Evolutionary conservation across 1,140 invertebrate genomes (phyloP).

Genomic region (Sitophilus oryzae): DNA sequence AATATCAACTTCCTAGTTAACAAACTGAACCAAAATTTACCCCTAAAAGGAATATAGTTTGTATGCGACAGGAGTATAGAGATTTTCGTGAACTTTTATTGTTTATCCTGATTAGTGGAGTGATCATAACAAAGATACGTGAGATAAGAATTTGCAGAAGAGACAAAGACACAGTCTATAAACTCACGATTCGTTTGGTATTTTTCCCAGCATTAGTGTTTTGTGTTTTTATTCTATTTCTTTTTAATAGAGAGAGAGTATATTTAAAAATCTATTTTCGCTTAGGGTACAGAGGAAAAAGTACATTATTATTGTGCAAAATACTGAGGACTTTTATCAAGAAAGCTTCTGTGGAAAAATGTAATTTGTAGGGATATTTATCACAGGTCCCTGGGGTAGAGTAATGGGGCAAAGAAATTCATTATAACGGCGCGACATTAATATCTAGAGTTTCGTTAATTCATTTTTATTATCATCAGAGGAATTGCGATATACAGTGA

Average conservation of each 20-base stretch:
- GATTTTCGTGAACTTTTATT: conserved; percentile 5
- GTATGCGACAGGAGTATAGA: not conserved
- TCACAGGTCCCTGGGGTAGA: conserved; percentile 25
- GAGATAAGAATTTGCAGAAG: conserved; percentile 1
- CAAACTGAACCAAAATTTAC: too few species aligned
- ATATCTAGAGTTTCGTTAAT: conserved; percentile 34
- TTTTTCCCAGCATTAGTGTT: not conserved
- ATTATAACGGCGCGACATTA: conserved; percentile 34
- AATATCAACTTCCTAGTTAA: too few species aligned
- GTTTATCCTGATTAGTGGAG: conserved; percentile 4
- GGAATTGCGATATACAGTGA: conserved; percentile 30
- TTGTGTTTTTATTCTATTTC: too few species aligned
- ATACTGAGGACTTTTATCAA: not conserved
- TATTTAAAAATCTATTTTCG: too few species aligned
- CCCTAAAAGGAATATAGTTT: too few species aligned
- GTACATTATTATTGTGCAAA: too few species aligned
- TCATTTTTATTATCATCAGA: conserved; percentile 38
- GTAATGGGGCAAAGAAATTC: conserved; percentile 33
- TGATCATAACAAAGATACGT: conserved; percentile 1
- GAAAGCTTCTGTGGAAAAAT: not conserved
- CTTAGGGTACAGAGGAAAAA: too few species aligned
- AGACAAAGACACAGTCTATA: not conserved
- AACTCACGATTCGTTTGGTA: not conserved
- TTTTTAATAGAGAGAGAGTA: too few species aligned
- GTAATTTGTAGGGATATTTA: conserved; percentile 20